Base-by-base conservation (phyloP, 2,888 invertebrate species). In the Zaprionus obscuricornis region DNA sequence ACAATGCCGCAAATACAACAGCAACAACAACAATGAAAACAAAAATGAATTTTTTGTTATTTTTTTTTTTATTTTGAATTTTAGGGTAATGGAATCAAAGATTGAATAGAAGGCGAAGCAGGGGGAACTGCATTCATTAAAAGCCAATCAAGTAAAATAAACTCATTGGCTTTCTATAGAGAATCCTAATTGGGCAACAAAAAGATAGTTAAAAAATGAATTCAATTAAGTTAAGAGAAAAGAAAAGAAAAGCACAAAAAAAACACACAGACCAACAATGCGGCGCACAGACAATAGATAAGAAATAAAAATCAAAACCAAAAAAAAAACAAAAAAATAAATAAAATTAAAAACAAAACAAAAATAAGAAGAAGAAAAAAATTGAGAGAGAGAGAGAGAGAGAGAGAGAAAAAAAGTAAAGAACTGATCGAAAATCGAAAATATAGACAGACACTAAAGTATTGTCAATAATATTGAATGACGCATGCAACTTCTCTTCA, bases 171-270 rank as follows among this genome's bases (percentile, higher is more conserved):
- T 83, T 77, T 79, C 77, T 76, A 77, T 79, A 58, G 50, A 54
- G 73, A 67, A 75, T 79, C 83, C 76, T 82, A 83, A 79, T 83
- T 77, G 66, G 73, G 60, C 70, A 79, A 64, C 83, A 75, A 79
- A 72, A 56, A 45, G 46, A 58, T 37, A 74, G 50, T 70, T 59
- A 66, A 75, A 75, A 83, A 79, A 76, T 70, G 56, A 79, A 55
- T 72, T 64, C 64, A 83, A 79, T 75, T 76, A 50, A 58, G 22
- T 39, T 31, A 14, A 29, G 29, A 29, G 8, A 64, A 82, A 56
- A 55, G 34, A 68, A 56, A 58, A 55, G 47, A 51, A 59, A 49
- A n/a, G n/a, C 27, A 50, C 39, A 39, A 36, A 24, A 42, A 58
- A 54, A 33, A 33, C 37, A 36, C 33, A 34, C 26, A 47, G 42